Evolutionary conservation across 2,113 vertebrate genomes (phyloP).

Genomic region (Baryphthengus martii): DNA sequence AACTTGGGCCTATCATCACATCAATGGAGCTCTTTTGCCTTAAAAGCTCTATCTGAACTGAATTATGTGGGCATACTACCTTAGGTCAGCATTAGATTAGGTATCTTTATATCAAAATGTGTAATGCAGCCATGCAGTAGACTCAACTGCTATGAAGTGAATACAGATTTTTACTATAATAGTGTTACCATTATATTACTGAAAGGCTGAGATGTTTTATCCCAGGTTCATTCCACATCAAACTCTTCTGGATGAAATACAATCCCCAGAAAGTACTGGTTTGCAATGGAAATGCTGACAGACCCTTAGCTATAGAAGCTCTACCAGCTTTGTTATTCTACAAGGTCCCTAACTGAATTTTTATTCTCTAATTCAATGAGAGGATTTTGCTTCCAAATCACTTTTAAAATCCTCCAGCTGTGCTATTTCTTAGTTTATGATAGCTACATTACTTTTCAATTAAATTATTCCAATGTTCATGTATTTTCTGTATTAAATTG

Average conservation of each 20-base stretch:
- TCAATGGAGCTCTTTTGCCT: background rate
- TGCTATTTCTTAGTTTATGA: conserved; percentile 58
- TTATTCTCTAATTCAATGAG: conserved; percentile 66
- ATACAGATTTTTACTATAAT: background rate
- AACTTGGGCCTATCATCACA: background rate
- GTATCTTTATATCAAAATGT: background rate
- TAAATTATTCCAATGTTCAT: conserved; percentile 68
- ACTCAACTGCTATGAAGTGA: background rate
- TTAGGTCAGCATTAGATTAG: background rate
- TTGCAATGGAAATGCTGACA: conserved; percentile 29
- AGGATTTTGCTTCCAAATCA: conserved; percentile 71
- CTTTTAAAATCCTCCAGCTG: conserved; percentile 68
- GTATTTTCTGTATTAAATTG: conserved; percentile 63
- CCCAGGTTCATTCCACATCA: conserved; percentile 45
- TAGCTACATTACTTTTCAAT: conserved; percentile 62
- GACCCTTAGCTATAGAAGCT: conserved; percentile 5
- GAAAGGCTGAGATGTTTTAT: conserved; percentile 16
- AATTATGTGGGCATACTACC: background rate
- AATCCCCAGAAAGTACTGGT: conserved; percentile 49
- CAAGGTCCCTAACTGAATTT: conserved; percentile 61
- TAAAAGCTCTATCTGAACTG: background rate
- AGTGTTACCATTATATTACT: conserved; percentile 14
- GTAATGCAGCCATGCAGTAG: background rate
- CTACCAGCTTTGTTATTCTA: conserved; percentile 39
- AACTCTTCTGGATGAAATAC: conserved; percentile 16